Base-by-base conservation (phyloP, 2,113 vertebrate genomes). In the Pelecanus crispus region DNA sequence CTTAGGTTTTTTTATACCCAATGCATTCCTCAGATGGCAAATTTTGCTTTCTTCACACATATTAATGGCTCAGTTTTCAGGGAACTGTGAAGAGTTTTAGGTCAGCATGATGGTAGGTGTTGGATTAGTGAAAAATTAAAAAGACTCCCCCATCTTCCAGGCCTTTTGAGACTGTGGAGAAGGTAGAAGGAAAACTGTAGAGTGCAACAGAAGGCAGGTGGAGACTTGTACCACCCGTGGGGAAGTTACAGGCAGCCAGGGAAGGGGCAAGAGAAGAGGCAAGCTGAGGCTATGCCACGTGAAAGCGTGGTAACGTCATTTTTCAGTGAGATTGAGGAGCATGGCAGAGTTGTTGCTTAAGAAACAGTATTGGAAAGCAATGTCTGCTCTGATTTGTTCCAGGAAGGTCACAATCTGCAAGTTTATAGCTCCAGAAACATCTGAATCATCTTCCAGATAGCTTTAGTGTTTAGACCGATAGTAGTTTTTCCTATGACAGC, bases 181-280 rank as follows among this genome's bases (percentile, higher is more conserved):
- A 72, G 21, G 20, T 61, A 65, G 70, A 71, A 89, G 12, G 29
- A 74, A 78, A 66, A 29, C 5, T 11, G 49, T 18, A 19, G 28
- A 45, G 31, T 25, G 8, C 20, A 72, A 63, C 13, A 55, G 47
- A 61, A 65, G 72, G 38, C 11, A 36, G 31, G 3, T 44, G 15
- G 13, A 20, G 36, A 6, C 11, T 53, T 75, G 12, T 59, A 40
- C 45, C 15, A 34, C 42, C 14, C 0, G 1, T 4, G 13, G 9
- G 24, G 28, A 66, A 17, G 16, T 77, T 29, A 45, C 73, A 73
- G 59, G 17, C 34, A 53, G 1, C 7, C 31, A 45, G 49, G 49
- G 53, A 94, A 61, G 22, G 49, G 20, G 28, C 31, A 34, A 44
- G 31, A 75, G 34, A 36, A 47, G 42, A 50, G 28, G 36, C n/a